Evolutionary conservation across 2,888 invertebrate species (phyloP).

Genomic region (Erebia epiphron): DNA sequence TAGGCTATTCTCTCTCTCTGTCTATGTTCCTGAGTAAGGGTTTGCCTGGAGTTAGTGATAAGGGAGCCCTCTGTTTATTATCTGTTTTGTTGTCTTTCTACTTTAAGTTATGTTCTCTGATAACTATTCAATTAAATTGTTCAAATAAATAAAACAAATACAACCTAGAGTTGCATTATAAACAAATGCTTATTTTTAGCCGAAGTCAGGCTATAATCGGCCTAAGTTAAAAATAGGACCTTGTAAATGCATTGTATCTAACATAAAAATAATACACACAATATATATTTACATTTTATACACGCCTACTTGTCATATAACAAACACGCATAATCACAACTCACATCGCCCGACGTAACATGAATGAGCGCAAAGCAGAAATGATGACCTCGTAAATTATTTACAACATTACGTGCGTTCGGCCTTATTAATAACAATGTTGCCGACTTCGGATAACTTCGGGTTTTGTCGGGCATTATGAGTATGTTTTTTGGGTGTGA

Average conservation of each 20-base stretch:
- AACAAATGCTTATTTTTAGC: too few species aligned
- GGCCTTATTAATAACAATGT: conserved; percentile 33
- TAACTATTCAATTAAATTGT: too few species aligned
- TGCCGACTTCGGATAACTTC: conserved; percentile 22
- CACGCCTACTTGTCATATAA: conserved; percentile 16
- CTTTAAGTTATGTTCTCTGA: too few species aligned
- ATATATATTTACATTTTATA: background rate
- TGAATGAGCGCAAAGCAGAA: conserved; percentile 38
- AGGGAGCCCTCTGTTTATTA: too few species aligned
- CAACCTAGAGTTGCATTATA: too few species aligned
- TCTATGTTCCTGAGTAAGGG: too few species aligned
- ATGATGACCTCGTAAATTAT: conserved; percentile 37
- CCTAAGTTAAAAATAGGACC: too few species aligned
- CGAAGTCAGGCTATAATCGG: too few species aligned
- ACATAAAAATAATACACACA: background rate
- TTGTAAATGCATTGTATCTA: background rate
- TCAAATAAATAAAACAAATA: too few species aligned
- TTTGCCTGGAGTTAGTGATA: too few species aligned
- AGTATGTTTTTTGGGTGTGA: background rate
- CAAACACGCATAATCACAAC: conserved; percentile 27
- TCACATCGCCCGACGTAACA: conserved; percentile 33
- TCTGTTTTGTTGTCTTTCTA: too few species aligned
- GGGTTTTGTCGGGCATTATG: background rate
- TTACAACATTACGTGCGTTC: conserved; percentile 29
- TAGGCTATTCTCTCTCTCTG: too few species aligned